Base-by-base conservation (phyloP, 2,113 vertebrate genomes). In the Trogon melanurus region DNA sequence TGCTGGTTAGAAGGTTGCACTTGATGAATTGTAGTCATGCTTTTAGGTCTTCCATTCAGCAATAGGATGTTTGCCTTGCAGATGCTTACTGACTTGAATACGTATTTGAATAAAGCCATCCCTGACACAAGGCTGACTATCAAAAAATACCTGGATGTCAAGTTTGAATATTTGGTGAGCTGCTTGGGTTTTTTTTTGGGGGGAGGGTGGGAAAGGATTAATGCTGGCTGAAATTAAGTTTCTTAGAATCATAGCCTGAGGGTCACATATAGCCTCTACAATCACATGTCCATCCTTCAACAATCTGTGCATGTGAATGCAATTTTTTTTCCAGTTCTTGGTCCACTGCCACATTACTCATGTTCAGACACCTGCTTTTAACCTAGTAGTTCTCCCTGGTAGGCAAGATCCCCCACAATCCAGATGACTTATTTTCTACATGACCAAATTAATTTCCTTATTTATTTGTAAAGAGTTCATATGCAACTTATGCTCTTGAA, bases 31-130 rank as follows among this genome's bases (percentile, higher is more conserved):
- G 25, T 38, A 23, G 38, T 80, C 21, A 8, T 71, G 72, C 22
- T 57, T 93, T 83, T 82, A 70, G 51, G 29, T 75, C 66, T 72
- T 73, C 17, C 11, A 23, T 79, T 80, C 87, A 93, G 47, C 67
- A 72, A 21, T 41, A 21, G 32, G 6, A 32, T 82, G 26, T 80
- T 94, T 94, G 54, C 54, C 20, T 23, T 94, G 62, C 97, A 99
- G 99, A 99, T 99, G 99, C 99, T 99, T 75, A 99, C 99, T 23
- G 99, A 99, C 88, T 97, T 99, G 97, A 99, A 99, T 97, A 99
- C 99, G 0, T 99, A 99, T 91, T 98, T 99, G 83, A 98, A 99
- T 93, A 99, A 99, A 96, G 99, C 99, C 92, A 99, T 99, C 97
- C 99, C 99, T 3, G 99, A 99, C 98, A 99, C 99, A 5, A 99